Base-by-base conservation (phyloP, 2,888 invertebrate species). In the Buathra laborator region DNA sequence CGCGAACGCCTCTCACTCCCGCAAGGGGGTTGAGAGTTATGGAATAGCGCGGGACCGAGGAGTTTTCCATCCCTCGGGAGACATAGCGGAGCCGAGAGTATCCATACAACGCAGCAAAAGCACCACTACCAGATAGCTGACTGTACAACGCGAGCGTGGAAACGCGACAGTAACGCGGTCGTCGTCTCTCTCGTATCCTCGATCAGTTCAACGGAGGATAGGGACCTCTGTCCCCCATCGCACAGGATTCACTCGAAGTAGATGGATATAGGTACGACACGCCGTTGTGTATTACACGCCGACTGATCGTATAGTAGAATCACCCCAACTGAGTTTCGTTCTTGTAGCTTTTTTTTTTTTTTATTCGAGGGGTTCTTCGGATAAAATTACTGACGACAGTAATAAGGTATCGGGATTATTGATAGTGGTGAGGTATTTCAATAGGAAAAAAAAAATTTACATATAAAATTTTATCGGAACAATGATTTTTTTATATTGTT, bases 51-150 rank as follows among this genome's bases (percentile, higher is more conserved):
- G 81, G 66, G 78, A 78, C 72, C 75, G 78, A 53, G 46, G 59
- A 84, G 66, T 84, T 85, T 85, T 85, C 68, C 64, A 66, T 83
- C 86, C 85, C 87, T 75, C 43, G 86, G 84, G 83, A 85, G 86
- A 85, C 83, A 87, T 59, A 77, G 71, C 62, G 83, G 81, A 85
- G 83, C 75, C 85, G 75, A 44, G 84, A 82, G 82, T 85, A 81
- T 84, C 56, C 70, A 67, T 83, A 74, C 32, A 79, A 62, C 70
- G 12, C 53, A 14, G 32, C 62, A 10, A 12, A 16, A n/a, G 59
- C 51, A 59, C 12, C 24, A 46, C 16, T 12, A 7, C 51, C 5
- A 32, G 70, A 37, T 71, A 6, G 32, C 14, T 16, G 51, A 37
- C 19, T 37, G 48, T 32, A 48, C 29, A 64, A 75, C 19, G 43